Evolutionary conservation across 2,797 vertebrate genomes (phyloP).

Genomic region (Pteronotus mesoamericanus): DNA sequence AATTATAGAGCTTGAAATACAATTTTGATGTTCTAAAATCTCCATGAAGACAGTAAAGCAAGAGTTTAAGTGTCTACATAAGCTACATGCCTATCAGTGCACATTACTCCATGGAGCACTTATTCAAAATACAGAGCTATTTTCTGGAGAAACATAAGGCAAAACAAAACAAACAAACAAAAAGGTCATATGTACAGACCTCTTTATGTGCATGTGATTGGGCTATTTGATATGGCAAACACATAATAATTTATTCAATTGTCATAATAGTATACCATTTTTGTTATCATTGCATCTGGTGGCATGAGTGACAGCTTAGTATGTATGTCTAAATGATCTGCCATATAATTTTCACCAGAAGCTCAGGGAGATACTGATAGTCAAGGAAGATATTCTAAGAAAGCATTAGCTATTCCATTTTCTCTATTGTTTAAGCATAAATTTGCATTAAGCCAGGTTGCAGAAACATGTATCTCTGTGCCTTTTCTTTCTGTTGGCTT

Average conservation of each 20-base stretch:
- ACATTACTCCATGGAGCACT: background rate
- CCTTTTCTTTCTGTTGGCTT: background rate
- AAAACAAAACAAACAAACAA: background rate
- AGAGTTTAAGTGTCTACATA: background rate
- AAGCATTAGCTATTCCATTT: background rate
- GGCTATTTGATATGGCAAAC: background rate
- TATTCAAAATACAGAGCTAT: background rate
- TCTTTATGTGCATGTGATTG: background rate
- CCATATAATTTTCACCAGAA: background rate
- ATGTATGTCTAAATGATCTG: background rate
- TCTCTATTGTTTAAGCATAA: background rate
- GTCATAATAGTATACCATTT: background rate
- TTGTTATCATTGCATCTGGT: background rate
- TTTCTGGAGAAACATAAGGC: background rate
- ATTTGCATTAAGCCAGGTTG: background rate
- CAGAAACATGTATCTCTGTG: background rate
- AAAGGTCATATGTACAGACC: background rate
- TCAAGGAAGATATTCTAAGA: background rate
- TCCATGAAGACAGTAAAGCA: background rate
- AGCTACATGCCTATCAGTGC: background rate
- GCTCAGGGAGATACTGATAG: background rate
- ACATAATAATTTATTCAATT: background rate
- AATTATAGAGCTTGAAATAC: background rate
- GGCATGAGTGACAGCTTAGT: background rate
- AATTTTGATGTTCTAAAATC: conserved; percentile 4